Base-by-base conservation (phyloP, 2,797 vertebrate genomes). In the Lacerta agilis region DNA sequence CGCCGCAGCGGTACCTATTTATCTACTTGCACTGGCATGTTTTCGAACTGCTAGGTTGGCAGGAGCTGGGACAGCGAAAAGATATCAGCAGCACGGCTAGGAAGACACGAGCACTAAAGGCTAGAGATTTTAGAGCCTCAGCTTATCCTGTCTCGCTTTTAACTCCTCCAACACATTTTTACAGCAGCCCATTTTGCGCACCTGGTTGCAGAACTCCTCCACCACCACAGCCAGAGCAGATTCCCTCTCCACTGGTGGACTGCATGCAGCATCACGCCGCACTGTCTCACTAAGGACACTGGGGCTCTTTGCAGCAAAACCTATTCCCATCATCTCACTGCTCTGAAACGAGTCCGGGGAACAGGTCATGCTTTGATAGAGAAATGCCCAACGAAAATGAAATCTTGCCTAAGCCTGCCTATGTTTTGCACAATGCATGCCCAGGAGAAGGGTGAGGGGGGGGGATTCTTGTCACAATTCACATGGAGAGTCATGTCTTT, bases 241-340 rank as follows among this genome's bases (percentile, higher is more conserved):
- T 41, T 41, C 84, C 66, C 85, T 89, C 79, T n/a, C 1, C 4
- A 88, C 83, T 87, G 73, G 87, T 89, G 38, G 38, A 41, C 38
- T 41, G 38, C 38, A 41, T 4, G 38, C 38, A 41, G 38, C 38
- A 41, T 41, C 83, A 82, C 88, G 71, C 87, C 91, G 90, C 58
- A 0, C 91, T 82, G 33, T 25, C 23, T 87, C 23, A 66, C 90
- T 85, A 91, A 91, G 49, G 93, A 89, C 81, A 89, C 79, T 0
- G 79, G 8, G 67, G 4, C 45, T 79, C 90, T 93, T 33, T 93
- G 92, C 43, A 10, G 92, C 45, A 85, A 61, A 36, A 41, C 87
- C 36, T 23, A n/a, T 80, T 45, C 4, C 83, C 55, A 29, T 86
- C 72, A 27, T 85, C 90, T 87, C 76, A 64, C 94, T 80, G 90